These are phyloP conservation scores for Nomada flava DNA, from an alignment of 2,888 invertebrate species.

Conservation along the genomic window DNA sequence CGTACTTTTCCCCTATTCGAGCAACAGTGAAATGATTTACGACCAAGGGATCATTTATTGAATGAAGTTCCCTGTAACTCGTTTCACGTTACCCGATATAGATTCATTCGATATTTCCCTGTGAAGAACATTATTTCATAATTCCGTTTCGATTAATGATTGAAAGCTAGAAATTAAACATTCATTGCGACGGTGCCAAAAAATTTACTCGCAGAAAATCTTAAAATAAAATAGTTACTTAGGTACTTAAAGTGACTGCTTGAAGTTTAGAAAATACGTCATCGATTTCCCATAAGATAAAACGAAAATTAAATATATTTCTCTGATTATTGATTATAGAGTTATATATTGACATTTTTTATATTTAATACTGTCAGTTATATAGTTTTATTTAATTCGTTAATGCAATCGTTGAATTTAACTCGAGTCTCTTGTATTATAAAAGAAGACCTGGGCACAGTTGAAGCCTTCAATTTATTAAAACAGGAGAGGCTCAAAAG, in stretches of 20 bases:
- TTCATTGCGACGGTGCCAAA: no score
- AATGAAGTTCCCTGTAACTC: background rate
- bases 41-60: background rate
- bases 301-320: no score
- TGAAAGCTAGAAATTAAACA: no score
- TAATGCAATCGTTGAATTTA: background rate
- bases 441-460: background rate
- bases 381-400: no score
- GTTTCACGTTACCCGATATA: background rate
- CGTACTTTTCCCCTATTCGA: background rate
- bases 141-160: background rate
- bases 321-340: no score
- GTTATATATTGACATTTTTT: no score
- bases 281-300: no score
- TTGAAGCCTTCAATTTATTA: background rate
- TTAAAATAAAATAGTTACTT: no score
- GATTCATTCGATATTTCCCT: background rate
- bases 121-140: background rate
- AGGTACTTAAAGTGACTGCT: no score
- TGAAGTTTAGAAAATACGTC: no score
- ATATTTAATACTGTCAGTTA: no score
- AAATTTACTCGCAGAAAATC: no score
- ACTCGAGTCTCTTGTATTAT: background rate
- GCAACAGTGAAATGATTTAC: background rate
- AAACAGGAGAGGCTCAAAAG: background rate